Evolutionary conservation across 2,888 invertebrate genomes (phyloP), one percentile per base, ranked within the genome.

Genomic region (Zeuzera pyrina): DNA sequence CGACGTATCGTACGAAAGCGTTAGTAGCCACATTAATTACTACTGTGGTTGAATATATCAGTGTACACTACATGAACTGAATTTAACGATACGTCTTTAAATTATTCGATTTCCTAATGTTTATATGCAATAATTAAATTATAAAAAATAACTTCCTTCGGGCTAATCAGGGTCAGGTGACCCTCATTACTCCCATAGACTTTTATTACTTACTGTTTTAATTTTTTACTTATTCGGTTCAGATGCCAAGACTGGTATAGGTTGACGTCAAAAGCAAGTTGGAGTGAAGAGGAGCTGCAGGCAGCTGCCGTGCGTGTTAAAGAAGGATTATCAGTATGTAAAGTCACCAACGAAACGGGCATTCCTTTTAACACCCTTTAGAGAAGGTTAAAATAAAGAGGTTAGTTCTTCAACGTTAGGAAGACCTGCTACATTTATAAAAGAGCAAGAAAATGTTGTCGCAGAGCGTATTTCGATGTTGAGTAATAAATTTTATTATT

Each of bases 331-430:
- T 29, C 29, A 14, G 25, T 29, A 23, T 26, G 31, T n/a, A 31
- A 31, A 31, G 23, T 27, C 13, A 26, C 31, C 13, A 29, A 31
- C n/a, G 26, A 23, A 23, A 27, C 29, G 15, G 19, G 29, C 13
- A 31, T 31, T 31, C 29, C 31, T 25, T 31, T 31, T 22, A 25
- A 10, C 24, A 31, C 25, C n/a, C 12, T 31, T 13, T 26, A 33
- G 12, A 29, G 26, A 13, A 33, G 13, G 15, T 13, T 12, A 15
- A 33, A 21, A 15, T 12, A 29, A 12, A 11, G 12, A 14, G n/a
- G n/a, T n/a, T n/a, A n/a, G n/a, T n/a, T n/a, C n/a, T n/a, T n/a
- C n/a, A n/a, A n/a, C n/a, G n/a, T n/a, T n/a, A n/a, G n/a, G n/a
- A n/a, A n/a, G n/a, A n/a, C n/a, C n/a, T n/a, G n/a, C n/a, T n/a